Conservation (phyloP, 1,140 invertebrate species). For the Coptotermes formosanus region DNA sequence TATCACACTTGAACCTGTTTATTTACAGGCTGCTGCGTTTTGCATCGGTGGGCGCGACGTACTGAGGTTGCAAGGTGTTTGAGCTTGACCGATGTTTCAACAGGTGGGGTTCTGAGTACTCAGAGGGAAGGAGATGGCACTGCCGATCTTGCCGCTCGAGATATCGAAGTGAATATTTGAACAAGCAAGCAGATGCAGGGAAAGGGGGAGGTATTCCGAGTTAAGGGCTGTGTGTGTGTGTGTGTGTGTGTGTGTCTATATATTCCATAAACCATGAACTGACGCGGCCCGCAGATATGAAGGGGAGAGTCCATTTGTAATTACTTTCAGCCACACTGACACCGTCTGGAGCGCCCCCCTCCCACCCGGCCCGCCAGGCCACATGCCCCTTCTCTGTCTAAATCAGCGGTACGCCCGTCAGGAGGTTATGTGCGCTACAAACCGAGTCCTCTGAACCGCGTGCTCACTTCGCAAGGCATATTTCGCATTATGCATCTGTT, state of each 20-base stretch:
- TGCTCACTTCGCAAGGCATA: background rate
- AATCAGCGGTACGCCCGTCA: background rate
- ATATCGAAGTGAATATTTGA: slow-evolving; percentile 12
- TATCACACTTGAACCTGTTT: too few species aligned
- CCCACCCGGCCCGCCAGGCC: too few species aligned
- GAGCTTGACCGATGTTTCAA: background rate
- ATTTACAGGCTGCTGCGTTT: too few species aligned
- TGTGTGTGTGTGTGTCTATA: background rate
- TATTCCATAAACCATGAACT: background rate
- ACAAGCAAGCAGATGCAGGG: background rate
- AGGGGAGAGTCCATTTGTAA: background rate
- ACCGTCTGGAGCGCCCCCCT: background rate
- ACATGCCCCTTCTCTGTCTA: background rate
- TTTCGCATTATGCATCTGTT: too few species aligned
- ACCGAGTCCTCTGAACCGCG: background rate
- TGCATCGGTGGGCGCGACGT: too few species aligned
- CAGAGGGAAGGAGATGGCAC: background rate
- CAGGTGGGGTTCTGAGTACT: background rate
- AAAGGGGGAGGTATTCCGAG: background rate
- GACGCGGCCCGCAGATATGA: background rate
- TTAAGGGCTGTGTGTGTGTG: background rate
- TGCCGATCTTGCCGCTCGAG: background rate
- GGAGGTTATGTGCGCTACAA: background rate
- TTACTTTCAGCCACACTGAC: background rate
- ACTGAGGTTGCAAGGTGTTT: too few species aligned